Evolutionary conservation across 2,113 vertebrate species (phyloP), one percentile per base, ranked within the genome.

Genomic region (Entelurus aequoreus): DNA sequence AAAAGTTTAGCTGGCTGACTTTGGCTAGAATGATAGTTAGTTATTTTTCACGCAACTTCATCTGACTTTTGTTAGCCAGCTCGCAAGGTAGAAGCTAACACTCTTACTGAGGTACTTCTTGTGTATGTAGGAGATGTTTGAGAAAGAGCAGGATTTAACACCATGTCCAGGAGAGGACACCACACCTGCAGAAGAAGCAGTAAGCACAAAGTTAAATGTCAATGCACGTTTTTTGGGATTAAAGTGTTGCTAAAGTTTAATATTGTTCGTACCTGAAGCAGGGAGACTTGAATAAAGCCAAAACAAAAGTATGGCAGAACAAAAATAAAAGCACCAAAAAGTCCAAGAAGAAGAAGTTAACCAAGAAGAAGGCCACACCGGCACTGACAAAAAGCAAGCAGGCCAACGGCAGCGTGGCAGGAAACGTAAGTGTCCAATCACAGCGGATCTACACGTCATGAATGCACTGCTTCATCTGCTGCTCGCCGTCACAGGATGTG

Each of bases 311-410:
- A 64, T 98, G 97, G 97, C 97, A 99, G 56, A 96, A 95, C 71
- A 99, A 96, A 85, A 94, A 82, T 82, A 98, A 98, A 94, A 93
- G 90, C 54, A 86, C 94, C 36, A 99, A 98, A 88, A 95, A 98
- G 80, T 94, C 95, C 62, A 99, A 98, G 89, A 99, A 97, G 89
- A 99, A 97, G 89, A 99, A 98, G 69, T 88, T 93, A 64, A 76
- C 93, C 51, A 99, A 99, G 90, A 99, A 97, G 86, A 98, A 97
- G 76, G 77, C 92, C 48, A 73, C 88, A 6, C 76, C 93, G 8
- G 87, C 78, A 5, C 88, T 91, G 56, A 89, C 88, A 42, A 98
- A 96, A 78, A 83, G 90, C 79, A 98, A 96, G 79, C 96, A 98
- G 86, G 94, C 94, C 72, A 99, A 99, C 54, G 96, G 96, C 85